phyloP scores from a whole-genome alignment of 2,797 vertebrate species.

The Alcedo quadribrachys region DNA sequence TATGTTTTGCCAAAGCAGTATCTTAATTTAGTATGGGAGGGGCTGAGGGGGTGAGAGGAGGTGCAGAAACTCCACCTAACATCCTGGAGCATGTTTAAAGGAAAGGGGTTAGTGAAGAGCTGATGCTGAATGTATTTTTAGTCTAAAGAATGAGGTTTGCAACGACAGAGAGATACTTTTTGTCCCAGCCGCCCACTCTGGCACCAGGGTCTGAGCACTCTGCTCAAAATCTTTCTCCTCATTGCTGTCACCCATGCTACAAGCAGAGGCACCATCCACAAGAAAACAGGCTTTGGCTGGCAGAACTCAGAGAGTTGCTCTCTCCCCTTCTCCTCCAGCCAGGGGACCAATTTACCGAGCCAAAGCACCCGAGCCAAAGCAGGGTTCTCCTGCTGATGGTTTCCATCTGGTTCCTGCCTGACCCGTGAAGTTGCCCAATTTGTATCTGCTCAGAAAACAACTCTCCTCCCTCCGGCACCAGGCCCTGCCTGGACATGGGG shows the following conservation, averaged over 20 bases:
- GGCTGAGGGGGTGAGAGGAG: neutral
- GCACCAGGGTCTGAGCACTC: too few relatives aligned
- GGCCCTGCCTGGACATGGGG: neutral
- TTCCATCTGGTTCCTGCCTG: neutral
- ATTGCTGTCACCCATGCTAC: too few relatives aligned
- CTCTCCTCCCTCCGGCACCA: neutral
- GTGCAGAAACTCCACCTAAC: neutral
- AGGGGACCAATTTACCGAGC: too few relatives aligned
- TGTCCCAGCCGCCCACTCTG: neutral
- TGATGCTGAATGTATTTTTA: neutral
- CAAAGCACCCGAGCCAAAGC: too few relatives aligned
- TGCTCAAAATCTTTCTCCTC: too few relatives aligned
- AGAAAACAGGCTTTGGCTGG: too few relatives aligned
- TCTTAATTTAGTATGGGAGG: neutral
- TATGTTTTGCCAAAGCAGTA: neutral
- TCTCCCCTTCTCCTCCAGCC: too few relatives aligned
- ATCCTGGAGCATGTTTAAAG: neutral
- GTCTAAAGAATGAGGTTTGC: neutral
- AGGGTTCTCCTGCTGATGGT: too few relatives aligned
- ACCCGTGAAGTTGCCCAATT: neutral
- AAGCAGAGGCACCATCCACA: too few relatives aligned
- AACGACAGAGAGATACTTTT: neutral
- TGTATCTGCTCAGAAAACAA: neutral
- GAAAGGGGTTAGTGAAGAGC: neutral
- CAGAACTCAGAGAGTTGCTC: too few relatives aligned